Evolutionary conservation across 2,888 invertebrate genomes (phyloP), one percentile per base, ranked within the genome.

Genomic region (Maniola hyperantus): DNA sequence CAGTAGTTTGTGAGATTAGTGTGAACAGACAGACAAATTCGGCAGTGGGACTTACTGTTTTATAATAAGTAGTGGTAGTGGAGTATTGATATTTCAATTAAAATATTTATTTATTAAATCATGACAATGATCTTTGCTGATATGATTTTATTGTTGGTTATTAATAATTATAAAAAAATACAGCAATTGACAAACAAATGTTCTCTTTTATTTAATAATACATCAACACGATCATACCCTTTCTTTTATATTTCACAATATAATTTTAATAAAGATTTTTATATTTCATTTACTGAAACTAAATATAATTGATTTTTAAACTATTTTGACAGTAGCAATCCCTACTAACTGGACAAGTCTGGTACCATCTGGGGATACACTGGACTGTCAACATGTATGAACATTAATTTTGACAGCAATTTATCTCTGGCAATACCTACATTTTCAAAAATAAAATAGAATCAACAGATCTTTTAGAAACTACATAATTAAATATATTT

Each of bases 141-240:
- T 71, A 64, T 65, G 66, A 67, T 70, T 61, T 70, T 68, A 61
- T 66, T 75, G 73, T 74, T 73, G 69, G 50, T 72, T 73, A 73
- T 57, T 65, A 68, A n/a, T n/a, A n/a, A n/a, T n/a, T n/a, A n/a
- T n/a, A 58, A 66, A 34, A 64, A 69, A 42, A 69, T 72, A 74
- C 71, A 74, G 54, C 39, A 60, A 68, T 68, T 71, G 64, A 72
- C 62, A 51, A 62, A 26, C 53, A 26, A 2, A 26, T n/a, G 6
- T 39, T 39, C 33, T 59, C 26, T 46, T 59, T 48, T 46, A 59
- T 59, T 48, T 59, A 10, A 26, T 15, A n/a, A n/a, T n/a, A 26
- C 11, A 1, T 6, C 11, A 46, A 1, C 7, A 18, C 6, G 7
- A 20, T 6, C 0, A 26, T 51, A 33, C 51, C 51, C 13, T 11